A percentile compares a stretch with the other conserved stretches of the same genome.
Conservation (phyloP, 1,140 invertebrate genomes). For the Orchesella cincta region DNA sequence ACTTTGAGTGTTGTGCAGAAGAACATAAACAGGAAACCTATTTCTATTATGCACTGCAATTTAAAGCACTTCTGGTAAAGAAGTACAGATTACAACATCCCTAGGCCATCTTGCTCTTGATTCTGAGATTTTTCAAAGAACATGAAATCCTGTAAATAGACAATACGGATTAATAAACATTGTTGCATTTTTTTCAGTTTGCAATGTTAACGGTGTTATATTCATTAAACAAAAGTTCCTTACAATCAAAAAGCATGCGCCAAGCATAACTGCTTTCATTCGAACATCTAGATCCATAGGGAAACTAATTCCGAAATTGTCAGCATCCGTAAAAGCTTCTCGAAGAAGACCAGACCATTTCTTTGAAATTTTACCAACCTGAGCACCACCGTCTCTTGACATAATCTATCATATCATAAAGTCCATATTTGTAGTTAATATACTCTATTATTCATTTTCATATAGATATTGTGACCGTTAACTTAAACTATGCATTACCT, state of each 20-base stretch:
- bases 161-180: too few species aligned
- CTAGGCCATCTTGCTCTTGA: conserved; percentile 54
- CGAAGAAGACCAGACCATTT: conserved; percentile 71
- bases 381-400: conserved; percentile 64
- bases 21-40: too few species aligned
- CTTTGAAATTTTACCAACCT: conserved; percentile 75
- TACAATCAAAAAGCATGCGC: conserved; percentile 58
- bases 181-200: neutral
- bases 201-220: too few species aligned
- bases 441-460: too few species aligned
- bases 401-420: conserved; percentile 61
- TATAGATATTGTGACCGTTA: too few species aligned
- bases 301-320: conserved; percentile 77
- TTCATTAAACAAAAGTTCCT: conserved; percentile 4
- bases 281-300: conserved; percentile 77
- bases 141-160: conserved; percentile 71
- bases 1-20: too few species aligned
- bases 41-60: too few species aligned
- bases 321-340: conserved; percentile 73
- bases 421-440: neutral
- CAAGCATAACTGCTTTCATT: conserved; percentile 77
- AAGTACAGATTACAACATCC: conserved; percentile 59
- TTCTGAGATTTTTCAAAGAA: conserved; percentile 66
- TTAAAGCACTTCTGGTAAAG: too few species aligned
- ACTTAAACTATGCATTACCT: too few species aligned